Conservation (phyloP, 2,113 vertebrate species). For the Mola mola region DNA sequence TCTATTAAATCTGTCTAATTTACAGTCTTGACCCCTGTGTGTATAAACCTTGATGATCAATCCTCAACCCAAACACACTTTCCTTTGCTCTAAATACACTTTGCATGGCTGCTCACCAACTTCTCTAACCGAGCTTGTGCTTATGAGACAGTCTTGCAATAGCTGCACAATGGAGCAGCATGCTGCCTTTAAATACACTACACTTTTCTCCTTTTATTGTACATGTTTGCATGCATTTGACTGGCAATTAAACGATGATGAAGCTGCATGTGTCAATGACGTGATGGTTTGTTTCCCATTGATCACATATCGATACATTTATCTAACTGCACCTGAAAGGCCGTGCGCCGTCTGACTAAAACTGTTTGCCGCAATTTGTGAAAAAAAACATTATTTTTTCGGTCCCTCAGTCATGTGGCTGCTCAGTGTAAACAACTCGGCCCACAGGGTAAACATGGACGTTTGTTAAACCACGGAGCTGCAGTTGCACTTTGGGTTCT, state of each 20-base stretch:
- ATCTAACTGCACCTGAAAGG: slow-evolving; percentile 27
- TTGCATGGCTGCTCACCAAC: slow-evolving; percentile 38
- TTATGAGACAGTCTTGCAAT: slow-evolving; percentile 14
- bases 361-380: too few relatives aligned
- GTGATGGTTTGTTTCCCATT: too few relatives aligned
- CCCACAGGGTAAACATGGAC: slow-evolving; percentile 40
- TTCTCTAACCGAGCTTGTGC: slow-evolving; percentile 20
- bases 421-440: slow-evolving; percentile 49
- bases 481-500: slow-evolving; percentile 47
- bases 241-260: background rate
- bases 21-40: slow-evolving; percentile 28
- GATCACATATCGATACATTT: slow-evolving; percentile 58
- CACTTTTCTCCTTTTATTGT: too few relatives aligned
- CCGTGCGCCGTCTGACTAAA: too few relatives aligned
- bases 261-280: too few relatives aligned
- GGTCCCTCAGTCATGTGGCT: slow-evolving; percentile 12
- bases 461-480: slow-evolving; percentile 40
- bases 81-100: slow-evolving; percentile 25
- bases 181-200: slow-evolving; percentile 12
- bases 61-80: slow-evolving; percentile 21
- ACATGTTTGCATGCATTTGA: slow-evolving; percentile 18
- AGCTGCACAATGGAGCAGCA: slow-evolving; percentile 38
- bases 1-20: slow-evolving; percentile 27
- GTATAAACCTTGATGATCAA: slow-evolving; percentile 13
- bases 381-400: slow-evolving; percentile 41